These are phyloP conservation scores for Oopsacas minuta DNA, from an alignment of 37 sponge, comb jelly and placozoan genomes.

Conservation along the genomic window DNA sequence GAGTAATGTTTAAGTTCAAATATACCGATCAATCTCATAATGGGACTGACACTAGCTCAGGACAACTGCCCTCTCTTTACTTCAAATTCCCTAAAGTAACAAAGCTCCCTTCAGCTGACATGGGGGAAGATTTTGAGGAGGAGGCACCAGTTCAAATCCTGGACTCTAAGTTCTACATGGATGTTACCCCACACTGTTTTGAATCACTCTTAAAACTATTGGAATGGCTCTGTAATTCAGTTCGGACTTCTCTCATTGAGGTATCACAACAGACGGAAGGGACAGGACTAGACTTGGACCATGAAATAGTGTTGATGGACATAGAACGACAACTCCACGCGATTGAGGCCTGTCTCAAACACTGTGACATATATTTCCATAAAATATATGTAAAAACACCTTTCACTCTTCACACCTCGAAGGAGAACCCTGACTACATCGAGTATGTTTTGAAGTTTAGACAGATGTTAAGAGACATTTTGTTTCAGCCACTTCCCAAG, in stretches of 20 bases:
- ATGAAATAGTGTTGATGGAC: background rate
- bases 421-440: background rate
- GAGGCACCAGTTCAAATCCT: slow-evolving; percentile 40
- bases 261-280: background rate
- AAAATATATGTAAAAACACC: background rate
- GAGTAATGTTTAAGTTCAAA: slow-evolving; percentile 68
- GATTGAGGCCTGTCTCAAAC: background rate
- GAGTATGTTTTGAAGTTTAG: background rate
- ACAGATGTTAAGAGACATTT: background rate
- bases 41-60: slow-evolving; percentile 77
- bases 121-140: slow-evolving; percentile 28
- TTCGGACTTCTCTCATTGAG: background rate
- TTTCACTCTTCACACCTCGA: background rate
- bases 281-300: background rate
- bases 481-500: background rate
- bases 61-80: slow-evolving; percentile 77
- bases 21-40: slow-evolving; percentile 62
- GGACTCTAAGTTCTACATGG: slow-evolving; percentile 37
- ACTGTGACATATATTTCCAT: slow-evolving; percentile 9
- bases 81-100: slow-evolving; percentile 30
- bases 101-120: slow-evolving; percentile 22
- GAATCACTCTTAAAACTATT: background rate
- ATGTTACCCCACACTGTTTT: slow-evolving; percentile 35
- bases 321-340: slow-evolving; percentile 2
- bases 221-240: background rate